phyloP scores from a whole-genome alignment of 2,797 vertebrate genomes.

The Alca torda region DNA sequence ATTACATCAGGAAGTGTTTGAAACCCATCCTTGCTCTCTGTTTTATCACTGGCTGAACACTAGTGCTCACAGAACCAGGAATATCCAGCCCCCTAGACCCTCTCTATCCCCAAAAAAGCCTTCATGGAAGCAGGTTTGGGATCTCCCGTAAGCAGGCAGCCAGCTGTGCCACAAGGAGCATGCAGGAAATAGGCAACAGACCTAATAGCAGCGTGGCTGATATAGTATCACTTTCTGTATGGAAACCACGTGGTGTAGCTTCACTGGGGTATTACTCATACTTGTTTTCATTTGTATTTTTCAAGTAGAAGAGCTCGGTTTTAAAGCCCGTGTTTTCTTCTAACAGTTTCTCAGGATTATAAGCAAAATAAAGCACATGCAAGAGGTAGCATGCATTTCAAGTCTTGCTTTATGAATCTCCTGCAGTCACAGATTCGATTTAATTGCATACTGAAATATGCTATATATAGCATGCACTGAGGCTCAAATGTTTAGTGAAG shows the following conservation, averaged over 20 bases:
- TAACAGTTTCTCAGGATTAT: background rate
- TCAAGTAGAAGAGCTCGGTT: background rate
- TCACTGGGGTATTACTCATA: background rate
- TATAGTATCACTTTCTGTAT: constrained; percentile 23
- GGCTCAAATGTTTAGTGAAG: background rate
- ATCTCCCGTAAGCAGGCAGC: background rate
- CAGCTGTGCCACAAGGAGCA: background rate
- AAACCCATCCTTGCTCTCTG: background rate
- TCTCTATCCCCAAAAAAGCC: background rate
- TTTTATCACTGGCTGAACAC: background rate
- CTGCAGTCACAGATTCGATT: background rate
- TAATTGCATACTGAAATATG: background rate
- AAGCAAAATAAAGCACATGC: background rate
- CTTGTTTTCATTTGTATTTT: background rate
- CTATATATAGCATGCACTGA: background rate
- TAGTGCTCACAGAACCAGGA: background rate
- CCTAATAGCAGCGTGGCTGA: background rate
- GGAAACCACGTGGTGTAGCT: background rate
- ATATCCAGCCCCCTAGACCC: background rate
- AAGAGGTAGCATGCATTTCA: background rate
- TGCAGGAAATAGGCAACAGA: background rate
- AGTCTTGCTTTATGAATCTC: background rate
- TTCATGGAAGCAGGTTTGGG: background rate
- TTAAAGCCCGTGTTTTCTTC: background rate
- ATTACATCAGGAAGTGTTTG: background rate